Conservation (phyloP, 1,140 invertebrate genomes). For the Limonius californicus region DNA sequence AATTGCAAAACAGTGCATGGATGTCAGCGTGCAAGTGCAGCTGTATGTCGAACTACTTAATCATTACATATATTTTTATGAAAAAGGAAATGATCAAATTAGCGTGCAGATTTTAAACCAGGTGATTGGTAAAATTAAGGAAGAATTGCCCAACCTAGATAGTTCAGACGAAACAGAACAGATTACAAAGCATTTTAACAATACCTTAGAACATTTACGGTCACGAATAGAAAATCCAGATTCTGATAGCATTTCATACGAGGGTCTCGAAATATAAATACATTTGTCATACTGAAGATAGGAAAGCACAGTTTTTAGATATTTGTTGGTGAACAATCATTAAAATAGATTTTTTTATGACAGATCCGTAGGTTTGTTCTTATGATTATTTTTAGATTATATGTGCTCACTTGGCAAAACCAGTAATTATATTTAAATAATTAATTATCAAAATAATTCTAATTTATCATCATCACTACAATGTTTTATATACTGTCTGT, state of each 20-base stretch:
- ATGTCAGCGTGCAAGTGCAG: constrained; percentile 93
- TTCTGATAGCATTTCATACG: constrained; percentile 60
- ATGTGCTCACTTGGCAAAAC: too few relatives aligned
- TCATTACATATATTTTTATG: constrained; percentile 91
- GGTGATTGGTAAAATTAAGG: constrained; percentile 87
- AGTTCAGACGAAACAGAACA: constrained; percentile 93
- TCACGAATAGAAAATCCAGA: constrained; percentile 62
- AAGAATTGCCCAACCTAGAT: constrained; percentile 89
- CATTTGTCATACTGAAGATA: too few relatives aligned
- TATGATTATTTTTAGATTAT: too few relatives aligned
- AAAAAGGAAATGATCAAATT: constrained; percentile 85
- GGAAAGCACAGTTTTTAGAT: neutral
- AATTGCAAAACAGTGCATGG: constrained; percentile 96
- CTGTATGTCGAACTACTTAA: constrained; percentile 93
- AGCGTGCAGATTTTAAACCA: constrained; percentile 72
- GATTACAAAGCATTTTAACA: constrained; percentile 91
- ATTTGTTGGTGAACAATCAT: neutral
- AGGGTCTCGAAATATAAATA: constrained; percentile 52
- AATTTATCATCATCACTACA: neutral
- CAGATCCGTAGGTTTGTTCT: too few relatives aligned
- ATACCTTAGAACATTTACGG: constrained; percentile 76
- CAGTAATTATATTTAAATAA: too few relatives aligned
- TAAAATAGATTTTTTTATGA: neutral
- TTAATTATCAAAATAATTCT: too few relatives aligned
- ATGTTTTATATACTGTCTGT: neutral